Evolutionary conservation across 2,113 vertebrate genomes (phyloP), one percentile per base, ranked within the genome.

Genomic region (mouse (Mus musculus)): DNA sequence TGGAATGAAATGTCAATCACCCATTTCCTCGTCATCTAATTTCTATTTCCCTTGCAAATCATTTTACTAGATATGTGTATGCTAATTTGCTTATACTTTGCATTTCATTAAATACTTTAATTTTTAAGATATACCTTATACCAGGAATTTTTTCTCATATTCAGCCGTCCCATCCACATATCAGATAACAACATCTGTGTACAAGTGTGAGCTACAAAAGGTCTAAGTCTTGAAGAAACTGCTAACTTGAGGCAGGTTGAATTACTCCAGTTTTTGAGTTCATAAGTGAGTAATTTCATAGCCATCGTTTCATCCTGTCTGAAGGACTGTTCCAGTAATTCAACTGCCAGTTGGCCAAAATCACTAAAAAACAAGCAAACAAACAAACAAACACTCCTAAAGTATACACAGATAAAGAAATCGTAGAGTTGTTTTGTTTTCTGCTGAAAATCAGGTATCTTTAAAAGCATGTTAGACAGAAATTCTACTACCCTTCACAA

Each of bases 141-240:
- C 99, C 99, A 99, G 42, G 99, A 99, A 98, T 99, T 99, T 98
- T 99, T 99, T 97, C 99, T 99, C 99, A 99, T 99, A 98, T 99
- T 99, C 86, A 99, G 98, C 75, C 99, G 99, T 92, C 99, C 99
- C 99, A 99, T 99, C 99, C 99, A 99, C 99, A 99, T 99, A 98
- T 99, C 99, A 0, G 99, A 99, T 30, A 99, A 98, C 97, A 99
- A 97, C 99, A 99, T 99, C 97, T 99, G 99, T 5, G 99, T 99
- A 98, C 99, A 99, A 42, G 99, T 99, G 93, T 99, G 99, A 19
- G 99, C 99, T 77, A 99, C 99, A 93, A 99, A 99, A 0, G 99
- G 99, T 80, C 99, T 99, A 52, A 99, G 98, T 92, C 99, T 99
- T 26, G 99, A 99, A 46, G 99, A 99, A 61, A 99, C 99, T 1